Conservation (phyloP, 1,140 invertebrate genomes). For the Asobara japonica region DNA sequence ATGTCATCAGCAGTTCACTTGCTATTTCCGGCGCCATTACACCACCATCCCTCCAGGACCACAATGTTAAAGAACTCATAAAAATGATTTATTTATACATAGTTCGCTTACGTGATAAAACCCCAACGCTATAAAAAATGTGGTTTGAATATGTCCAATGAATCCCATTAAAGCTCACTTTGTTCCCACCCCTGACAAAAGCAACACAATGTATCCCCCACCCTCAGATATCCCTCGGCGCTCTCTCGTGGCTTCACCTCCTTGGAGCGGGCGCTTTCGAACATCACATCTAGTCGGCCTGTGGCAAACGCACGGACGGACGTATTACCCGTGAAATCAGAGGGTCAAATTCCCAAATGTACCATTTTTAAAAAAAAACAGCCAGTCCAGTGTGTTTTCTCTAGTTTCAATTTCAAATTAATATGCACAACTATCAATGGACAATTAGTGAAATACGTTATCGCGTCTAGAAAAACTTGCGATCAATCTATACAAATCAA, state of each 20-base stretch:
- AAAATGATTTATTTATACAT: no score
- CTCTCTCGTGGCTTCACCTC: slow-evolving; percentile 16
- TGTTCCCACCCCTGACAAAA: background rate
- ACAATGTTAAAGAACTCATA: no score
- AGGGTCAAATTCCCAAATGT: background rate
- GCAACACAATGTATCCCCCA: background rate
- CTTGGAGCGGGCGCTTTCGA: slow-evolving; percentile 26
- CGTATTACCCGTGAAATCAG: slow-evolving; percentile 5
- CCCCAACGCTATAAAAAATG: no score
- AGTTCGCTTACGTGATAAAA: no score
- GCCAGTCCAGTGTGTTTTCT: background rate
- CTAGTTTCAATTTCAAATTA: background rate
- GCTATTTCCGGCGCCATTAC: no score
- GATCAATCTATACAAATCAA: slow-evolving; percentile 8
- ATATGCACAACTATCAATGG: background rate
- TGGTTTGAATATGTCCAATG: no score
- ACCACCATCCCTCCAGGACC: no score
- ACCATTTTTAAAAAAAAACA: background rate
- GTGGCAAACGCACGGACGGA: slow-evolving; percentile 26
- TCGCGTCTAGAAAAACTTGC: background rate
- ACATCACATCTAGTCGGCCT: slow-evolving; percentile 28
- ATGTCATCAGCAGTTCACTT: no score
- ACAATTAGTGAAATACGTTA: background rate
- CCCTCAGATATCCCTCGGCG: background rate
- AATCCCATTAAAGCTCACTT: background rate